Conservation (phyloP, 2,888 invertebrate species). For the Andrena marginata region DNA sequence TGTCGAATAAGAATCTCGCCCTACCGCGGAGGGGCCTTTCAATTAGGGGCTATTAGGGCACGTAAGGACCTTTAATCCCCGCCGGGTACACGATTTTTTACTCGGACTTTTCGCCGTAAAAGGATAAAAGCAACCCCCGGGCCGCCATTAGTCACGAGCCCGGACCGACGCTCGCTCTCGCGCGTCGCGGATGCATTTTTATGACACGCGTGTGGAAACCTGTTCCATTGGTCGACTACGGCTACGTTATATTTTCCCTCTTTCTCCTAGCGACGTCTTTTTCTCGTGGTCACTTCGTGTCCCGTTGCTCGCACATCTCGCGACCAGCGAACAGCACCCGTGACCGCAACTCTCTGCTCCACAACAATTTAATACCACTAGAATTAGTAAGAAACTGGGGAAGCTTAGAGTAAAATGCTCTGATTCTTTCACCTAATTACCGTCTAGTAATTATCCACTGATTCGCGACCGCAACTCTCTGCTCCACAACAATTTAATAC, state of each 20-base stretch:
- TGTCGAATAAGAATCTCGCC: slow-evolving; percentile 68
- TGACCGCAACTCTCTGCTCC: neutral
- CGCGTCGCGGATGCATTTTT: slow-evolving; percentile 74
- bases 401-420: too few species aligned
- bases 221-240: slow-evolving; percentile 73
- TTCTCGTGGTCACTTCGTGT: slow-evolving; percentile 21
- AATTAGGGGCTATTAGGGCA: slow-evolving; percentile 80
- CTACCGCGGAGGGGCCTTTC: slow-evolving; percentile 70
- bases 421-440: too few species aligned
- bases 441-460: too few species aligned
- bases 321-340: neutral
- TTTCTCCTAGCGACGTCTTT: slow-evolving; percentile 17
- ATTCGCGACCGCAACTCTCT: neutral
- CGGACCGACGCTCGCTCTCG: slow-evolving; percentile 41
- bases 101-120: slow-evolving; percentile 71
- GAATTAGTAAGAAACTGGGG: too few species aligned
- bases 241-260: slow-evolving; percentile 53
- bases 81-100: slow-evolving; percentile 76
- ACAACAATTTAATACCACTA: too few species aligned
- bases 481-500: neutral
- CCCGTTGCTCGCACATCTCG: slow-evolving; percentile 4
- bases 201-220: slow-evolving; percentile 77
- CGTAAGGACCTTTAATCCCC: slow-evolving; percentile 77
- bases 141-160: slow-evolving; percentile 73
- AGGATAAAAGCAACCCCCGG: slow-evolving; percentile 68